Evolutionary conservation across 2,888 invertebrate genomes (phyloP), one percentile per base, ranked within the genome.

Genomic region (Chaetogeoica ovagalla): DNA sequence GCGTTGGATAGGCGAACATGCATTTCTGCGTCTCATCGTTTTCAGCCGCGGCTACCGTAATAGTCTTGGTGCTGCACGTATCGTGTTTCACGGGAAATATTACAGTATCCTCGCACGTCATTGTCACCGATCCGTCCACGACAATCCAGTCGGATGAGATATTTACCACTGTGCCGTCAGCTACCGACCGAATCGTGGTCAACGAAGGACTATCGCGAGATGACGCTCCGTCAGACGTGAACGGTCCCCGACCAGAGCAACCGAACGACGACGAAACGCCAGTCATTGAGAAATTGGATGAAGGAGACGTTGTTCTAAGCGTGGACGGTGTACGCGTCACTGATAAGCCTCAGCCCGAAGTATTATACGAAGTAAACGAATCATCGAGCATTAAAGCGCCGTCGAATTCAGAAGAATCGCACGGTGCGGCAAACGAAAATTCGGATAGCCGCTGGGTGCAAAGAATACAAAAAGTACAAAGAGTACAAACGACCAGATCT

Each of bases 21-120:
- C 62, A 62, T 73, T 72, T 60, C 72, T 30, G 23, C 39, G 59
- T 39, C 71, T 43, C 59, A 7, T 60, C 39, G 8, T 59, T 60
- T 43, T 23, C 60, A 17, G 19, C 43, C 19, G 60, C 11, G 71
- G 71, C 43, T 7, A 15, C 21, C 11, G 9, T 39, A 21, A 30
- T 52, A 69, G 30, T 62, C n/a, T 15, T 73, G 48, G 43, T 62
- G 4, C 30, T 73, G 8, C 39, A 73, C 4, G 17, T 59, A 5
- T 30, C 72, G 15, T 62, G 72, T 62, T 52, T 62, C n/a, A n/a
- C 48, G 48, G 4, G n/a, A 30, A 73, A 48, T 48, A 30, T 15
- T 48, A 15, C 62, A 8, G 62, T 30, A 4, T 30, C 60, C 17
- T 43, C 0, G 4, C 30, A 13, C 11, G 15, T 2, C 15, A n/a